Conservation (phyloP, 2,888 invertebrate genomes). For the Hemaris fuciformis region DNA sequence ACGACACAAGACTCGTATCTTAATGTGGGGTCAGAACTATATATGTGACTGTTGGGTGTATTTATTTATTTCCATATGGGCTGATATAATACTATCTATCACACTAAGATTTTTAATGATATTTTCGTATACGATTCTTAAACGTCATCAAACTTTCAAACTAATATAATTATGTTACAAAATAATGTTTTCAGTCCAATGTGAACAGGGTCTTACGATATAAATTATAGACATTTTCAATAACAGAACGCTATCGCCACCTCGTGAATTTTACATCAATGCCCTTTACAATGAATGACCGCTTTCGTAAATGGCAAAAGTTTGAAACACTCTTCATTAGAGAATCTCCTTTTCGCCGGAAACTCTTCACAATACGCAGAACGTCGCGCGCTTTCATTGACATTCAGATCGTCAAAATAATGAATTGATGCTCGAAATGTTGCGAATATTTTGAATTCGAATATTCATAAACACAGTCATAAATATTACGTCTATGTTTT, state of each 20-base stretch:
- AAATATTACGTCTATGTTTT: no score
- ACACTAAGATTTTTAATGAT: no score
- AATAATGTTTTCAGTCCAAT: background rate
- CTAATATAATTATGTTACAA: background rate
- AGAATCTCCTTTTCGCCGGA: constrained; percentile 29
- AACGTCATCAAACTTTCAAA: no score
- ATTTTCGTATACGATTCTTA: no score
- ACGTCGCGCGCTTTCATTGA: constrained; percentile 17
- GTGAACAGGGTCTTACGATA: background rate
- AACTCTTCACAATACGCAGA: constrained; percentile 21
- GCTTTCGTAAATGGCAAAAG: constrained; percentile 30
- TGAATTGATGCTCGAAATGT: constrained; percentile 22
- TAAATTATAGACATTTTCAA: constrained; percentile 5
- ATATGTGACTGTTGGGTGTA: no score
- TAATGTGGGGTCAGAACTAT: no score
- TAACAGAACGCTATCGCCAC: constrained; percentile 5
- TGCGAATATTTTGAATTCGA: background rate
- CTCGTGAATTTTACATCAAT: constrained; percentile 30
- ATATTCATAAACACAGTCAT: background rate
- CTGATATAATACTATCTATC: no score
- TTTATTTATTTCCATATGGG: no score
- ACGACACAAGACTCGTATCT: no score
- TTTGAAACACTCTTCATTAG: constrained; percentile 43
- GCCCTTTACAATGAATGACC: constrained; percentile 26
- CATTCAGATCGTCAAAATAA: constrained; percentile 38